Conservation (phyloP, 2,797 vertebrate species). For the Pipistrellus pipistrellus region DNA sequence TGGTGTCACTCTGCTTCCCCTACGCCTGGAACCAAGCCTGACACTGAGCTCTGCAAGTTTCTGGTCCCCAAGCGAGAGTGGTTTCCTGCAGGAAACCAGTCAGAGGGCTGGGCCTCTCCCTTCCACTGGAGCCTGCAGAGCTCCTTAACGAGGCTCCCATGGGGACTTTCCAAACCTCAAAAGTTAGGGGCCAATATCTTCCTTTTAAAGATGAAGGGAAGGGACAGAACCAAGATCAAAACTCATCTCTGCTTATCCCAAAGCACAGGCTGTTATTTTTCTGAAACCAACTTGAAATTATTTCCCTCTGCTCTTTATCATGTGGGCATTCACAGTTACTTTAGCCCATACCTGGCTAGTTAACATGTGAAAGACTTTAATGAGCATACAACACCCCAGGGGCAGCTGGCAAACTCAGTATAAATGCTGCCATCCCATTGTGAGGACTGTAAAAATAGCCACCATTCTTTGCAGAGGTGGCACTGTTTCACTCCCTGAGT, state of each 20-base stretch:
- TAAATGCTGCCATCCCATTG: background rate
- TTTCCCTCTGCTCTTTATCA: background rate
- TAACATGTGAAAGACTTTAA: background rate
- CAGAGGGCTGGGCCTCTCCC: background rate
- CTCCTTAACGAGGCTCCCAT: accelerated
- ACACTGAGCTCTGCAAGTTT: background rate
- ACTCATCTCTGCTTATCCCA: background rate
- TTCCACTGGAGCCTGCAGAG: background rate
- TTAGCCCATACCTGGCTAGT: background rate
- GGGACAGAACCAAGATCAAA: background rate
- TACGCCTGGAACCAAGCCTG: background rate
- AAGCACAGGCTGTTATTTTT: background rate
- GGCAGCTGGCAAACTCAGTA: background rate
- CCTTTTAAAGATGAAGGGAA: background rate
- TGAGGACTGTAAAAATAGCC: background rate
- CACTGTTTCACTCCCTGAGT: background rate
- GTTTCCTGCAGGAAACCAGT: background rate
- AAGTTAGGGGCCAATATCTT: background rate
- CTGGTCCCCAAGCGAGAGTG: background rate
- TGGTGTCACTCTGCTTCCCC: background rate
- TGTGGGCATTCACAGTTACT: background rate
- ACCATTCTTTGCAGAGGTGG: background rate
- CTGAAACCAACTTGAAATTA: background rate
- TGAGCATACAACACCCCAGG: background rate
- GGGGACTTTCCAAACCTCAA: background rate